A percentile compares a stretch with the other conserved stretches of the same genome.
Evolutionary conservation across 1,140 invertebrate species (phyloP).

Genomic region (Nylanderia fulva): DNA sequence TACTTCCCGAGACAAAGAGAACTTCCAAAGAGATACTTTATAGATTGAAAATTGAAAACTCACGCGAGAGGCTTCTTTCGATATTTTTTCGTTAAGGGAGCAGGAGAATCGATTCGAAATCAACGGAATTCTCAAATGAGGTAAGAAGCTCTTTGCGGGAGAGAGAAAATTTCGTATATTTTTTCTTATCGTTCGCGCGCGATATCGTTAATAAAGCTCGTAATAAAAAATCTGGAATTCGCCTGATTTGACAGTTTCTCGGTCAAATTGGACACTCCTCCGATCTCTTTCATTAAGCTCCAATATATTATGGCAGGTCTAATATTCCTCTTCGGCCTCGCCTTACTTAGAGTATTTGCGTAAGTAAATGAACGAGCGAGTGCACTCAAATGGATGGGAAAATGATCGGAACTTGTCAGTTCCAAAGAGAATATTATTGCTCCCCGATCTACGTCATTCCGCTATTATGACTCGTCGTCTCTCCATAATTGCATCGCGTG

Average conservation of each 20-base stretch:
- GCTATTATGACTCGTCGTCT: background rate
- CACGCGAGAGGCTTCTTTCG: no score
- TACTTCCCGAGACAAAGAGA: no score
- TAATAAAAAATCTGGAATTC: constrained; percentile 36
- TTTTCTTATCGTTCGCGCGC: background rate
- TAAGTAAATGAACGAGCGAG: constrained; percentile 40
- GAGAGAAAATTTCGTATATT: no score
- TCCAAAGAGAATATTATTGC: constrained; percentile 16
- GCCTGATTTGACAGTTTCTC: background rate
- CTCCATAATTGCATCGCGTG: background rate
- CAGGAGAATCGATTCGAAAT: no score
- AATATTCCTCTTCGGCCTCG: constrained; percentile 4
- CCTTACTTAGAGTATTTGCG: constrained; percentile 16
- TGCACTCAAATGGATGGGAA: constrained; percentile 24
- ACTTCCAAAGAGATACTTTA: no score
- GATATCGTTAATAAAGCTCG: background rate
- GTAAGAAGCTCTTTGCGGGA: no score
- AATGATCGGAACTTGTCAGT: constrained; percentile 21
- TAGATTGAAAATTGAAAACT: no score
- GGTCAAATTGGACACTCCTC: background rate
- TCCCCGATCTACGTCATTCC: background rate
- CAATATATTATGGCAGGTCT: constrained; percentile 22
- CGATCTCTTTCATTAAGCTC: background rate
- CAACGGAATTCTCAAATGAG: no score
- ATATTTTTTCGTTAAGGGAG: no score